These are phyloP conservation scores for Nothobranchius kuhntae DNA, from an alignment of 2,113 vertebrate genomes.

Conservation along the genomic window DNA sequence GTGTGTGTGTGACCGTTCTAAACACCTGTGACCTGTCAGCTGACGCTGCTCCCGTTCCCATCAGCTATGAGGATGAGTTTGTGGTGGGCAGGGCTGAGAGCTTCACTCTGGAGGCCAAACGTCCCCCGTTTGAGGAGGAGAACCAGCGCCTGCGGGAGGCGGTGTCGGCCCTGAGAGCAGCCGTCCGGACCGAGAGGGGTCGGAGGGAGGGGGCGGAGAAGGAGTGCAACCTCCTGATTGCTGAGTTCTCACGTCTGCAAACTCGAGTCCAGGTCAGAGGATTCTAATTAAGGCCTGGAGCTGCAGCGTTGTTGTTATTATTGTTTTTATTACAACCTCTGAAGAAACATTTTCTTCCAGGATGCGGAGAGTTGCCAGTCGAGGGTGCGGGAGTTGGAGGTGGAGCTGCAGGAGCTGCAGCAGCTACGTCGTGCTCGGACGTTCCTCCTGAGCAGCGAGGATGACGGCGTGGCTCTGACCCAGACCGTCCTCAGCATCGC, in stretches of 20 bases:
- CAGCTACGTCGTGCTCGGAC: constrained; percentile 91
- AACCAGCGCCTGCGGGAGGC: constrained; percentile 89
- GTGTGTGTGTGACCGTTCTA: too few species aligned
- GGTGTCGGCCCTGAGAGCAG: constrained; percentile 86
- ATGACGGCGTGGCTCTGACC: constrained; percentile 82
- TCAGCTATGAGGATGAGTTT: constrained; percentile 65
- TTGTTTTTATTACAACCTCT: too few species aligned
- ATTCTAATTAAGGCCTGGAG: too few species aligned
- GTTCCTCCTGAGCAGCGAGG: constrained; percentile 85
- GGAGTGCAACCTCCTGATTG: constrained; percentile 86
- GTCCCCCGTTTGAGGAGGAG: constrained; percentile 86
- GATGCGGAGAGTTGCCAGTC: constrained; percentile 90
- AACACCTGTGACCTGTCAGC: not conserved
- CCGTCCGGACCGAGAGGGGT: constrained; percentile 88
- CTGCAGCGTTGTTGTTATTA: too few species aligned
- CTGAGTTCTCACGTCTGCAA: constrained; percentile 90
- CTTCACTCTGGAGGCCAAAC: constrained; percentile 84
- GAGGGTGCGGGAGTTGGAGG: constrained; percentile 91
- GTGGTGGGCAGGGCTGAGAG: constrained; percentile 60
- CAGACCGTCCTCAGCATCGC: constrained; percentile 91
- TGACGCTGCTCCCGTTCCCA: not conserved
- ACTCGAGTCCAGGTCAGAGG: constrained; percentile 75
- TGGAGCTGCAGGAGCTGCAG: constrained; percentile 93
- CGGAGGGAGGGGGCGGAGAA: constrained; percentile 88
- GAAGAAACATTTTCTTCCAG: constrained; percentile 31